phyloP scores from a whole-genome alignment of 2,113 vertebrate species.

The Accipiter cooperii region DNA sequence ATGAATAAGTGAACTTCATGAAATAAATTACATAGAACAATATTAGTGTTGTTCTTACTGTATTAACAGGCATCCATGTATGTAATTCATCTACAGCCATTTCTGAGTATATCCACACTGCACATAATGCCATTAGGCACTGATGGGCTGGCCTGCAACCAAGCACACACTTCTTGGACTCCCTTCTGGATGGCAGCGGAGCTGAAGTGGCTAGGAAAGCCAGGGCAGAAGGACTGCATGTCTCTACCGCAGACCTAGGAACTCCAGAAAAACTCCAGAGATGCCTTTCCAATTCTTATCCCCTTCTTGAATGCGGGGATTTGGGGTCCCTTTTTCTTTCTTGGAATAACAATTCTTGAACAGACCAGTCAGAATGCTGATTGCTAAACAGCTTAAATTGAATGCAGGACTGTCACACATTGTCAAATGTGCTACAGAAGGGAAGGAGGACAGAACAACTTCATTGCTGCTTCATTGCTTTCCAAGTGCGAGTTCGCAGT shows the following conservation, averaged over 20 bases:
- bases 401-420: background rate
- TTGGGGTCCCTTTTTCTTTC: background rate
- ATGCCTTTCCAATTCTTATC: background rate
- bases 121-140: conserved; percentile 25
- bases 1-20: conserved; percentile 27
- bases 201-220: background rate
- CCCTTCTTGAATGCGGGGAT: background rate
- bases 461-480: background rate
- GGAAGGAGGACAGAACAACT: background rate
- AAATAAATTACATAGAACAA: conserved; percentile 33
- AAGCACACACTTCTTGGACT: background rate
- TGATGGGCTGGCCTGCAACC: conserved; percentile 9
- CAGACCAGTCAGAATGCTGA: background rate
- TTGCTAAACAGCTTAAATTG: background rate
- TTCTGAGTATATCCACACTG: background rate
- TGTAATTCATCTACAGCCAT: conserved; percentile 12
- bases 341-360: background rate
- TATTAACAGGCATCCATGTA: conserved; percentile 37
- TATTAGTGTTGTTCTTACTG: conserved; percentile 32
- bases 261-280: background rate
- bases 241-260: background rate
- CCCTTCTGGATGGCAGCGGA: background rate
- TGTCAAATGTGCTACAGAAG: background rate
- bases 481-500: background rate
- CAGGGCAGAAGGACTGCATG: background rate